These are phyloP conservation scores for Fulmarus glacialis DNA, from an alignment of 2,113 vertebrate genomes.

Conservation along the genomic window DNA sequence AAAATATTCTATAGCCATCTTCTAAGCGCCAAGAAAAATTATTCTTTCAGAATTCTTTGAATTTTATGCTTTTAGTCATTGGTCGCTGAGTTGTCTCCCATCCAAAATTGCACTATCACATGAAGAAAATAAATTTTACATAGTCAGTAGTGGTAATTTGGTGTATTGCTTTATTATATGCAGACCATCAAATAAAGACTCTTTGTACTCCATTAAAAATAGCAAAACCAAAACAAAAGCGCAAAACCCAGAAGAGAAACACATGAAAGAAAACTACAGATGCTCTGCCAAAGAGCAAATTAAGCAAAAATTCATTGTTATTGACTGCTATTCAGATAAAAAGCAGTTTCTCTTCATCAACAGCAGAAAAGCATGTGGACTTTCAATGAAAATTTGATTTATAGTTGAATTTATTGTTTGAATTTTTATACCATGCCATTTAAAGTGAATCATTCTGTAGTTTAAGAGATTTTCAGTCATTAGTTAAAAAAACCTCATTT, in stretches of 20 bases:
- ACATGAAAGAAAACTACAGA: neutral
- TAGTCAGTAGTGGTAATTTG: neutral
- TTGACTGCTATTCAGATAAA: neutral
- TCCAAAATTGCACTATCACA: neutral
- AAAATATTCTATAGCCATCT: slow-evolving; percentile 30
- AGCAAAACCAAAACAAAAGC: neutral
- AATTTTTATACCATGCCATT: neutral
- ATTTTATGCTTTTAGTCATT: slow-evolving; percentile 25
- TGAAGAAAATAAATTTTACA: neutral
- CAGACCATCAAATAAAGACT: neutral
- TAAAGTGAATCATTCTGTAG: neutral
- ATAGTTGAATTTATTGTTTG: neutral
- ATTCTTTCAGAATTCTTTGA: neutral
- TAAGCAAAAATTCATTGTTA: neutral
- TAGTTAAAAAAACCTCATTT: neutral
- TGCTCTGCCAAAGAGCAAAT: neutral
- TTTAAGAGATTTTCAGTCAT: neutral
- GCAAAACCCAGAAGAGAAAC: neutral
- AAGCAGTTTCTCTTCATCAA: neutral
- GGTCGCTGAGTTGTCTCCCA: neutral
- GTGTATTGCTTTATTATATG: neutral
- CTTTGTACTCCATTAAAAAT: neutral
- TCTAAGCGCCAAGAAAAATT: neutral
- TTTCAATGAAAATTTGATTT: neutral
- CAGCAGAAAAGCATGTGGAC: neutral